Conservation (phyloP, 2,797 vertebrate genomes). For the Propithecus perrieri region DNA sequence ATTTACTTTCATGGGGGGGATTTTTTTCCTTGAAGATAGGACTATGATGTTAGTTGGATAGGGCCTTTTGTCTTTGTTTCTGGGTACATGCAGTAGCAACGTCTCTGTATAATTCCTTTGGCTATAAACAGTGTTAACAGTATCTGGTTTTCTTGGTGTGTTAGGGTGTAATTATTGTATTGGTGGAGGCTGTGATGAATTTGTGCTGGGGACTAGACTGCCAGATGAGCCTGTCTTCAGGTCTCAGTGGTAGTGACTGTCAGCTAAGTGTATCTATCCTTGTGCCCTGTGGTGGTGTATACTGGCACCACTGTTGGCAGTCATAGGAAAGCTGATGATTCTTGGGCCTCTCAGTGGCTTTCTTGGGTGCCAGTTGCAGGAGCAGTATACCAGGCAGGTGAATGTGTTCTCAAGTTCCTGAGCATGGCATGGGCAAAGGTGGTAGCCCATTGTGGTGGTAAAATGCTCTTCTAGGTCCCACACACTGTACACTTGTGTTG, state of each 20-base stretch:
- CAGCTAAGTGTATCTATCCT: background rate
- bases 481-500: background rate
- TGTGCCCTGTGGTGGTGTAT: background rate
- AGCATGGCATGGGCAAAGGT: background rate
- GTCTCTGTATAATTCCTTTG: background rate
- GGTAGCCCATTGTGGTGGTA: background rate
- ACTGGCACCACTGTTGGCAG: background rate
- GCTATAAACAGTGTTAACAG: background rate
- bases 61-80: background rate
- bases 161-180: too few species aligned
- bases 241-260: too few species aligned
- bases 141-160: too few species aligned
- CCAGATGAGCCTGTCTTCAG: too few species aligned
- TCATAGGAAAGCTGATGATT: background rate
- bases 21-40: background rate
- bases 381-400: background rate
- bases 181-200: too few species aligned
- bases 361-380: background rate
- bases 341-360: background rate
- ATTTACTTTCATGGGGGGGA: too few species aligned
- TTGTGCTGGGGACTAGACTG: too few species aligned
- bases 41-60: background rate
- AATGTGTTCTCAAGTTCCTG: background rate
- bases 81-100: background rate
- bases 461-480: background rate